These are phyloP conservation scores for Palloptera scutellata DNA, from an alignment of 2,888 invertebrate genomes.

Conservation along the genomic window DNA sequence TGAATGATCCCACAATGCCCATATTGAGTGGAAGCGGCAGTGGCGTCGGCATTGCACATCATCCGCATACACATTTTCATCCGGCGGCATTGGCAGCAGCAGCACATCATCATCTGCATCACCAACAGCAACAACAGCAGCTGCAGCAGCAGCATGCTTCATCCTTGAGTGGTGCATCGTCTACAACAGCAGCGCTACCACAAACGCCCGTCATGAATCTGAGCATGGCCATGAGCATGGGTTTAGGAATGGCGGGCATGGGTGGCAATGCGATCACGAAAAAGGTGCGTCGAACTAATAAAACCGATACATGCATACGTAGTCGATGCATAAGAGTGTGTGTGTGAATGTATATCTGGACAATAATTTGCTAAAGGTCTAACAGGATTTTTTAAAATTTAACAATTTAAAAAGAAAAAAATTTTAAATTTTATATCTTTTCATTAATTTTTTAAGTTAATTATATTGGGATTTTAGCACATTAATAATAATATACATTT, in stretches of 20 bases:
- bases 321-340: too few relatives aligned
- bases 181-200: slow-evolving; percentile 47
- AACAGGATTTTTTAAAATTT: too few relatives aligned
- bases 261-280: slow-evolving; percentile 53
- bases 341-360: too few relatives aligned
- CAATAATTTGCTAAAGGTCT: too few relatives aligned
- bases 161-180: slow-evolving; percentile 23
- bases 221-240: slow-evolving; percentile 63
- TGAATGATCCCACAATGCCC: slow-evolving; percentile 63
- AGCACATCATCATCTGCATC: slow-evolving; percentile 19
- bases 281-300: slow-evolving; percentile 48
- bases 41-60: slow-evolving; percentile 43
- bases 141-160: slow-evolving; percentile 17
- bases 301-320: not conserved
- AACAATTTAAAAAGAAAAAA: too few relatives aligned
- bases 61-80: slow-evolving; percentile 51
- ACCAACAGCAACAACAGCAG: slow-evolving; percentile 42
- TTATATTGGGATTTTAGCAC: too few relatives aligned
- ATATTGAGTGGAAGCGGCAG: slow-evolving; percentile 57
- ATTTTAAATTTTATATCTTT: too few relatives aligned
- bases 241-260: slow-evolving; percentile 54
- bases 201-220: slow-evolving; percentile 59
- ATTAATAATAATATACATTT: too few relatives aligned
- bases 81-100: slow-evolving; percentile 38
- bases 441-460: too few relatives aligned